These are phyloP conservation scores for Euproctis similis DNA, from an alignment of 2,888 invertebrate genomes.

Conservation along the genomic window DNA sequence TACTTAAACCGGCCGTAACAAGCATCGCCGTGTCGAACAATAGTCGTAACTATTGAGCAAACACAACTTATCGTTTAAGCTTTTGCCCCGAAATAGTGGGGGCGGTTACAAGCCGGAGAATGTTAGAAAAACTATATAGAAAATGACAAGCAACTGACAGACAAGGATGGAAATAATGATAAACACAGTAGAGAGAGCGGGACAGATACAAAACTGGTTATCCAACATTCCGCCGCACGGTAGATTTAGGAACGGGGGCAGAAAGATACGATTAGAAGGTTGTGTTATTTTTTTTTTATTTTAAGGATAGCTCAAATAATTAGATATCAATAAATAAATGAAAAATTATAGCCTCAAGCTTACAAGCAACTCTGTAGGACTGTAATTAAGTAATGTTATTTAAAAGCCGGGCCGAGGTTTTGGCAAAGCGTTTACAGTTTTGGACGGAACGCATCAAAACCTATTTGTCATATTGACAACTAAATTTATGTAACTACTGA, in stretches of 20 bases:
- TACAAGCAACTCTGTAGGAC: conserved; percentile 23
- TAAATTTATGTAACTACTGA: conserved; percentile 23
- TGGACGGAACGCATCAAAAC: conserved; percentile 18
- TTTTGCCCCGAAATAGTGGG: conserved; percentile 66
- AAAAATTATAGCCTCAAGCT: conserved; percentile 38
- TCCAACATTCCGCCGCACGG: conserved; percentile 72
- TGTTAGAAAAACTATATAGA: conserved; percentile 76
- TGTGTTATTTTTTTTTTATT: conserved; percentile 71
- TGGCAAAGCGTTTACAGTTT: conserved; percentile 21
- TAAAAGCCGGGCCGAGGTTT: conserved; percentile 28
- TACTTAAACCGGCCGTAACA: conserved; percentile 61
- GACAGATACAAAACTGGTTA: conserved; percentile 72
- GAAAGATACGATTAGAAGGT: conserved; percentile 71
- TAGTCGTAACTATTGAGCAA: conserved; percentile 66
- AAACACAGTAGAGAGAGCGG: conserved; percentile 56
- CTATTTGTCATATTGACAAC: conserved; percentile 26
- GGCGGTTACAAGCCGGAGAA: conserved; percentile 61
- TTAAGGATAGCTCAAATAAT: conserved; percentile 51
- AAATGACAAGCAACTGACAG: conserved; percentile 49
- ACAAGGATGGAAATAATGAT: conserved; percentile 56
- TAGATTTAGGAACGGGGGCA: conserved; percentile 76
- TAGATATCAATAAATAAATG: conserved; percentile 45
- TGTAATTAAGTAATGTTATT: conserved; percentile 36
- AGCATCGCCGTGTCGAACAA: conserved; percentile 67
- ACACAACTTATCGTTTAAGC: conserved; percentile 63